A percentile compares a stretch with the other conserved stretches of the same genome.
phyloP scores from a whole-genome alignment of 2,113 vertebrate genomes.

The Brachyhypopomus gauderio region DNA sequence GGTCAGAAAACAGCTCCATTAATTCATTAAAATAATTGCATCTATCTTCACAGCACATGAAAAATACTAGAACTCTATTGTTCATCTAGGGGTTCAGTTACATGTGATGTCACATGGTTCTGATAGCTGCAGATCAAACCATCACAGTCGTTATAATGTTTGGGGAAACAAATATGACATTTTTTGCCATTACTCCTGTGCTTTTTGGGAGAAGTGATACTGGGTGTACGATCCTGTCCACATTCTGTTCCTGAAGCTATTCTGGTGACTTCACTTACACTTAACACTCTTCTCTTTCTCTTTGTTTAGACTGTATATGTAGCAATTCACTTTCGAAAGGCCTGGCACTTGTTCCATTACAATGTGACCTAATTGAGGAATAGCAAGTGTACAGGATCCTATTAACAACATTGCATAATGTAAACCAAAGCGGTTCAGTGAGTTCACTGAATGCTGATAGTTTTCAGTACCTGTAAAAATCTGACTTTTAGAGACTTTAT shows the following conservation, averaged over 20 bases:
- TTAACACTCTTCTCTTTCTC: background rate
- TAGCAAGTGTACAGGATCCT: background rate
- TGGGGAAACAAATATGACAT: too few species aligned
- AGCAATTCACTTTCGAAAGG: background rate
- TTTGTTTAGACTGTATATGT: background rate
- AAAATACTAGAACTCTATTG: too few species aligned
- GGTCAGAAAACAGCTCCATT: too few species aligned
- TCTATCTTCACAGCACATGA: too few species aligned
- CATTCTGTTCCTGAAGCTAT: background rate
- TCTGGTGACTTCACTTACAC: background rate
- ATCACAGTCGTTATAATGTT: too few species aligned
- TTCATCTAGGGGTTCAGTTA: too few species aligned
- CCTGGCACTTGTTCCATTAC: background rate
- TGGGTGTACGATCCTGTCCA: too few species aligned
- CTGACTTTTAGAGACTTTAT: constrained; percentile 16
- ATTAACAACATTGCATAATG: background rate
- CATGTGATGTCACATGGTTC: too few species aligned
- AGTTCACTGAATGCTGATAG: too few species aligned
- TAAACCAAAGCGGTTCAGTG: too few species aligned
- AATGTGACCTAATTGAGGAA: background rate
- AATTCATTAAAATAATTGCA: too few species aligned
- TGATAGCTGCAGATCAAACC: too few species aligned
- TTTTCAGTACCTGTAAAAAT: background rate
- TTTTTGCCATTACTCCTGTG: background rate
- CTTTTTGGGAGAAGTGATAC: background rate